Evolutionary conservation across 2,113 vertebrate genomes (phyloP), one percentile per base, ranked within the genome.

Genomic region (Morone chrysops): DNA sequence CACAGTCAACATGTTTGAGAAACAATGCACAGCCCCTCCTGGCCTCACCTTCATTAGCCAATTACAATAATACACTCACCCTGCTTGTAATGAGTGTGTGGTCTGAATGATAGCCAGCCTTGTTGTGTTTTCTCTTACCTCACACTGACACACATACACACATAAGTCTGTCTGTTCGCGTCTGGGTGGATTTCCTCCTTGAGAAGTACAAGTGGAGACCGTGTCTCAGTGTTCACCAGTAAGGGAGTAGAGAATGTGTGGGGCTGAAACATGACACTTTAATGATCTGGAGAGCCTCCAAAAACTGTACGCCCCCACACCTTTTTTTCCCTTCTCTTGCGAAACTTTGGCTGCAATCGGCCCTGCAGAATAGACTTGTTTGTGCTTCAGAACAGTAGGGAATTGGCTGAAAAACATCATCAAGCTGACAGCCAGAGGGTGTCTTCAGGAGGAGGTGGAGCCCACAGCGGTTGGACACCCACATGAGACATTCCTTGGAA

Each of bases 261-360:
- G 56, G 78, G 77, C 56, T 92, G 93, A 90, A 94, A 94, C 67
- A n/a, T 74, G 83, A 95, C 73, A 90, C 90, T 90, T 93, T 89
- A 93, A 94, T 90, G 84, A 93, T 89, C 80, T 90, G 88, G 87
- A 92, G 68, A 71, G 59, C 65, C 48, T 87, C 93, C 87, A 92
- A 87, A 82, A 83, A 48, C 69, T 38, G 12, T 51, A 57, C 90
- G 2, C 87, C 89, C 70, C 76, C 86, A 73, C 83, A 83, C 84
- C 54, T 85, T 60, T 82, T 59, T 63, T 71, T 25, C 13, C 5
- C 31, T 79, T 50, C 54, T 84, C 66, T 91, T 87, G 85, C 68
- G 45, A 91, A 93, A 89, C 79, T 73, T 71, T 86, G 66, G 70
- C 79, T 90, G 86, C 71, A 45, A 78, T 66, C 68, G 60, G 53